A percentile compares a stretch with the other conserved stretches of the same genome.
Conservation (phyloP, 2,113 vertebrate species). For the Oreotrochilus melanogaster region DNA sequence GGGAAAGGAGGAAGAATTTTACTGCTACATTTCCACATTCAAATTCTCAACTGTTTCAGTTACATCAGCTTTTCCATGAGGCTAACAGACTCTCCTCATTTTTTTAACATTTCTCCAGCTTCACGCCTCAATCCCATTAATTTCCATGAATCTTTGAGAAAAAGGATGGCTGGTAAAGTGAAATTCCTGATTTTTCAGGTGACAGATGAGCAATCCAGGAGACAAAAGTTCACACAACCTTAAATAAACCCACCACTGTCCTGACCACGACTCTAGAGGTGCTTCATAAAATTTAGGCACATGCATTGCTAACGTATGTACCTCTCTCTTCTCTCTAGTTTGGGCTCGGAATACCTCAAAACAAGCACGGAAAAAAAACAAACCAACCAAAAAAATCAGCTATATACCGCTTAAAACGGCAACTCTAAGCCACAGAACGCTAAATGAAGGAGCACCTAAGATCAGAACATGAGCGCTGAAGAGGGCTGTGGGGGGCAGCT, state of each 20-base stretch:
- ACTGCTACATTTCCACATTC: not conserved
- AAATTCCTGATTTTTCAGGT: not conserved
- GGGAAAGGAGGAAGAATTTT: not conserved
- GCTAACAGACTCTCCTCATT: not conserved
- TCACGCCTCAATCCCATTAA: not conserved
- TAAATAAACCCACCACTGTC: not conserved
- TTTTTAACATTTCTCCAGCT: not conserved
- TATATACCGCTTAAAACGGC: accelerated
- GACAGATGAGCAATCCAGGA: not conserved
- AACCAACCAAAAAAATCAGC: no score
- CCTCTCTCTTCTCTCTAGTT: not conserved
- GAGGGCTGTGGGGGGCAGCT: no score
- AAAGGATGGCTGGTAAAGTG: not conserved
- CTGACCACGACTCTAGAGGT: accelerated
- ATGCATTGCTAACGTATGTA: accelerated
- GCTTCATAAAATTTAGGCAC: accelerated
- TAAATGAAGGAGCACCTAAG: accelerated
- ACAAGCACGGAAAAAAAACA: no score
- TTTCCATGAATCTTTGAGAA: not conserved
- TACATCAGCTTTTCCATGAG: not conserved
- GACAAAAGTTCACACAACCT: not conserved
- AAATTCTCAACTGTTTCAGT: not conserved
- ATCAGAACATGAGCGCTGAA: no score
- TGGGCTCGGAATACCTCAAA: no score
- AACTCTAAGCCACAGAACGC: accelerated